phyloP scores from a whole-genome alignment of 2,797 vertebrate species.

The Chrysocyon brachyurus region DNA sequence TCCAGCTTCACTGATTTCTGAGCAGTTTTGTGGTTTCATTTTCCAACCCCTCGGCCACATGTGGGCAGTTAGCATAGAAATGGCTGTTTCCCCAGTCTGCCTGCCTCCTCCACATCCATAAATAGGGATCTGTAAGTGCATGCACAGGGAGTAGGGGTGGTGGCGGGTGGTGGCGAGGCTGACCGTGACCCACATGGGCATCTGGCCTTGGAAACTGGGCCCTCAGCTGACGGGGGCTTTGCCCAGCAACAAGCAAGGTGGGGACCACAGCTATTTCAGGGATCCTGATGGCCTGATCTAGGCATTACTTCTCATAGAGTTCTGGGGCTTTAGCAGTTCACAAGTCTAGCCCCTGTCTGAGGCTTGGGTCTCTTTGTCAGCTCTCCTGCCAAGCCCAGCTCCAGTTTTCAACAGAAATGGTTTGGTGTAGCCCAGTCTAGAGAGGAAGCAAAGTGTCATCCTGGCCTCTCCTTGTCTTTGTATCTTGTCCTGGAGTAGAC shows the following conservation, averaged over 20 bases:
- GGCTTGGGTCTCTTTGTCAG: neutral
- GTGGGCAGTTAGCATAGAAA: conserved; percentile 75
- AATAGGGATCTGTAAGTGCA: conserved; percentile 12
- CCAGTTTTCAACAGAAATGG: neutral
- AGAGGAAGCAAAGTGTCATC: neutral
- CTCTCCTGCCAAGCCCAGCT: neutral
- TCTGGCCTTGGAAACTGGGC: conserved; percentile 66
- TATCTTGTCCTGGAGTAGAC: neutral
- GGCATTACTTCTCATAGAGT: neutral
- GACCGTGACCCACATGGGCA: conserved; percentile 64
- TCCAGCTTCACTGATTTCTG: neutral
- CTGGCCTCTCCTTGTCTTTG: neutral
- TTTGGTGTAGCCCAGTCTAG: neutral
- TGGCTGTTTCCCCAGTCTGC: conserved; percentile 6
- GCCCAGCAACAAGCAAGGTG: neutral
- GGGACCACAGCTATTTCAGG: neutral
- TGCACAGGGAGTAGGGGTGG: neutral
- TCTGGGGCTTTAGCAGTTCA: neutral
- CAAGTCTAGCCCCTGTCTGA: neutral
- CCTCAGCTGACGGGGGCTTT: neutral
- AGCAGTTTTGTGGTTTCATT: conserved; percentile 6
- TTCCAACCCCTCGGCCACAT: conserved; percentile 3
- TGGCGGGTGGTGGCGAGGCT: neutral
- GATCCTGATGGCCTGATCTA: neutral
- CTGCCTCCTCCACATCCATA: neutral